A percentile compares a stretch with the other conserved stretches of the same genome.
Conservation (phyloP, 2,113 vertebrate genomes). For the Butorides virescens region DNA sequence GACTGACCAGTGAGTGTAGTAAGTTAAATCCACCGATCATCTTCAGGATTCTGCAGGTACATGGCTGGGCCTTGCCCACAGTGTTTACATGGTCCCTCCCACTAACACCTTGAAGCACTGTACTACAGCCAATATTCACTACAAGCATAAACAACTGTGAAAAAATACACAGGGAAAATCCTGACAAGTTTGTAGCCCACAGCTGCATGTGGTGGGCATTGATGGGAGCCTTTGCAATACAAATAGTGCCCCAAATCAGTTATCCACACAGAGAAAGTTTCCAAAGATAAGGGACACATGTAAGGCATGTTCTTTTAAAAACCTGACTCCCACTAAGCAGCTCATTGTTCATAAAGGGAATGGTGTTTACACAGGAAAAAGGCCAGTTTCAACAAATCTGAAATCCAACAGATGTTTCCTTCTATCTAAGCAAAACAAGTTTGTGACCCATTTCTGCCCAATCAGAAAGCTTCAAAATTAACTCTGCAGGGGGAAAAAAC, state of each 20-base stretch:
- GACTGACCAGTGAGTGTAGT: neutral
- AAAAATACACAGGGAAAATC: neutral
- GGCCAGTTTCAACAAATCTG: constrained; percentile 62
- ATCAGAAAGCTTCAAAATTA: neutral
- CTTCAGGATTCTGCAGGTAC: neutral
- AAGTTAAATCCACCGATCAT: neutral
- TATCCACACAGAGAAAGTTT: constrained; percentile 22
- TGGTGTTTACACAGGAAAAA: constrained; percentile 73
- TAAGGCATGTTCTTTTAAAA: constrained; percentile 32
- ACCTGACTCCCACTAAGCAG: constrained; percentile 22
- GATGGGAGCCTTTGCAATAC: neutral
- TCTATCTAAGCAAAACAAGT: constrained; percentile 66
- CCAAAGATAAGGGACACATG: constrained; percentile 4
- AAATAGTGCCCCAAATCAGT: neutral
- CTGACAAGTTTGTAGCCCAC: neutral
- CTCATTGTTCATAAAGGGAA: constrained; percentile 67
- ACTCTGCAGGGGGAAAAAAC: neutral
- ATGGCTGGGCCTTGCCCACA: neutral
- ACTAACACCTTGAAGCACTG: neutral
- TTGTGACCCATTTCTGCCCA: neutral
- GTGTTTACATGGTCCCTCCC: neutral
- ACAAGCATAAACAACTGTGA: neutral
- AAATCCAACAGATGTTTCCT: constrained; percentile 77
- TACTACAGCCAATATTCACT: neutral
- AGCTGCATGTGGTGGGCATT: neutral